Conservation (phyloP, 2,888 invertebrate species). For the Lasioglossum zephyrum region DNA sequence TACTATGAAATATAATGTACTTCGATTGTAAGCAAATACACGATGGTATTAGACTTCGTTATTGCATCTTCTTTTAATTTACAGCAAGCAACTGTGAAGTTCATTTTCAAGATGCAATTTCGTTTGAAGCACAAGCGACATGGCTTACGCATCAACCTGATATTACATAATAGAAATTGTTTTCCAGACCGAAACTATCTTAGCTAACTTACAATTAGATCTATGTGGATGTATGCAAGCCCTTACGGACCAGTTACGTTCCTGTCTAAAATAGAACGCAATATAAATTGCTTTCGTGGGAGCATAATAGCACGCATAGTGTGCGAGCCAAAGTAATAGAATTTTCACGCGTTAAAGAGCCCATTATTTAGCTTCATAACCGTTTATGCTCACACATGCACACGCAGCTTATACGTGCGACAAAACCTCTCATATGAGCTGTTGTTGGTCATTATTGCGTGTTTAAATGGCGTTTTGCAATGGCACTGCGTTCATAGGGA, state of each 20-base stretch:
- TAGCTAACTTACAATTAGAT: background rate
- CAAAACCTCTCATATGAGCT: constrained; percentile 14
- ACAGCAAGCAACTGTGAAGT: background rate
- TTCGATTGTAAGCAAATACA: too few relatives aligned
- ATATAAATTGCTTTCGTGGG: constrained; percentile 9
- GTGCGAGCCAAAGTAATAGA: constrained; percentile 20
- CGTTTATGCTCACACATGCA: background rate
- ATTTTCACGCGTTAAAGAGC: constrained; percentile 18
- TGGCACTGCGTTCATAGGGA: constrained; percentile 32
- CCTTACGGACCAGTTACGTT: background rate
- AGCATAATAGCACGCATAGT: background rate
- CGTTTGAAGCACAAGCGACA: background rate
- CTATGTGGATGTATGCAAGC: background rate
- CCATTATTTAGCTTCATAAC: constrained; percentile 24
- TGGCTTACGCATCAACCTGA: background rate
- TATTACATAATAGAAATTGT: background rate
- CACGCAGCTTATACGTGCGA: background rate
- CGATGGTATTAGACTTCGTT: too few relatives aligned
- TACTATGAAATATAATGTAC: too few relatives aligned
- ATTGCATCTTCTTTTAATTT: too few relatives aligned
- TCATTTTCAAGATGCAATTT: background rate
- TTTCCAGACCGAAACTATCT: background rate
- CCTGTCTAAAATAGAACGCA: background rate
- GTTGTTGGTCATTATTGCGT: constrained; percentile 39
- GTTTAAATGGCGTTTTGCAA: constrained; percentile 21